Evolutionary conservation across 1,140 invertebrate genomes (phyloP).

Genomic region (Diorhabda elongata): DNA sequence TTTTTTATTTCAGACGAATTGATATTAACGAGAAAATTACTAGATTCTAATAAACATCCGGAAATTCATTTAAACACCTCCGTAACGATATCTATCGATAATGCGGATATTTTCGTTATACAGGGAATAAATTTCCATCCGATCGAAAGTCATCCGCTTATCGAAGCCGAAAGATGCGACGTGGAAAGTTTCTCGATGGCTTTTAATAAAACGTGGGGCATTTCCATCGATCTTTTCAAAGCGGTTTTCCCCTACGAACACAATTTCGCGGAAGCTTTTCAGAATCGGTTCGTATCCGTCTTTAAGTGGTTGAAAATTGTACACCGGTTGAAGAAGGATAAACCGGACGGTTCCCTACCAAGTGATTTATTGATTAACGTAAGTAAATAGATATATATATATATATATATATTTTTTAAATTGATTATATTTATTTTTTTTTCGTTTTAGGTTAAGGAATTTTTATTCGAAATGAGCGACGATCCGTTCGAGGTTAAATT

Average conservation of each 20-base stretch:
- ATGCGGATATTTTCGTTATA: conserved; percentile 69
- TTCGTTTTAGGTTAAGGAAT: conserved; percentile 65
- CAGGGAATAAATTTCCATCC: conserved; percentile 63
- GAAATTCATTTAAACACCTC: conserved; percentile 13
- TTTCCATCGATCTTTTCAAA: conserved; percentile 64
- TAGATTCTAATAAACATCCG: conserved; percentile 18
- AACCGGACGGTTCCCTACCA: conserved; percentile 68
- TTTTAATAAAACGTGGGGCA: conserved; percentile 69
- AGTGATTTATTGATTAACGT: conserved; percentile 87
- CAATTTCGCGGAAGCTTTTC: conserved; percentile 87
- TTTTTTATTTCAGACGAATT: conserved; percentile 28
- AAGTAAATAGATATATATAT: conserved; percentile 33
- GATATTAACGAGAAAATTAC: conserved; percentile 17
- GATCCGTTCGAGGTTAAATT: conserved; percentile 98
- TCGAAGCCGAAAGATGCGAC: conserved; percentile 65
- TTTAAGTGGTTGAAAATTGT: conserved; percentile 89
- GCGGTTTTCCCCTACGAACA: conserved; percentile 68
- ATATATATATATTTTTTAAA: conserved; percentile 20
- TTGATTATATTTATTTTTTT: background rate
- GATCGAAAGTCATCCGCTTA: conserved; percentile 56
- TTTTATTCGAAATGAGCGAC: conserved; percentile 88
- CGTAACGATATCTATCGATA: conserved; percentile 62
- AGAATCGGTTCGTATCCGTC: conserved; percentile 84
- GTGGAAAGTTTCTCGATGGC: conserved; percentile 65
- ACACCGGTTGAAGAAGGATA: conserved; percentile 68